phyloP scores from a whole-genome alignment of 2,888 invertebrate species.

The Syrphus vitripennis region DNA sequence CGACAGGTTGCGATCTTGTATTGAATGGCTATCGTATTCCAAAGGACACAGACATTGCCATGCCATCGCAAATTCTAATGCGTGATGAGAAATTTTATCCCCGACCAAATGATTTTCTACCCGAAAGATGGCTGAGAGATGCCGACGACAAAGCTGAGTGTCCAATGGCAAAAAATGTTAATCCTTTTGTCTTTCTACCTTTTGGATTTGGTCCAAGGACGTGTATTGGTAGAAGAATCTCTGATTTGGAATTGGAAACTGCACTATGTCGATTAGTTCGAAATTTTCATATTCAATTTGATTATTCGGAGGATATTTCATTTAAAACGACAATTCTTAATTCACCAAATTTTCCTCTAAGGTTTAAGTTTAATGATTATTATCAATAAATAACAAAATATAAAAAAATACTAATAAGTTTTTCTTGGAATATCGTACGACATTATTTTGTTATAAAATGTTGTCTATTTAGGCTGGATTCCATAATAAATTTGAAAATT shows the following conservation, averaged over 20 bases:
- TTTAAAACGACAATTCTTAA: slow-evolving; percentile 75
- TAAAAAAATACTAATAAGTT: no score
- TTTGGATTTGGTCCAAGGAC: slow-evolving; percentile 78
- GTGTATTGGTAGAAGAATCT: slow-evolving; percentile 86
- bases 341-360: slow-evolving; percentile 74
- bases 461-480: no score
- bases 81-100: slow-evolving; percentile 84
- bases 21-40: slow-evolving; percentile 84
- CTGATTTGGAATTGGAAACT: slow-evolving; percentile 85
- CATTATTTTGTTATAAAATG: no score
- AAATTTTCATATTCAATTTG: slow-evolving; percentile 76
- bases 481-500: no score
- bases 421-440: no score
- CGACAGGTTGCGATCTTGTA: slow-evolving; percentile 83
- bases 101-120: slow-evolving; percentile 80
- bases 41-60: slow-evolving; percentile 86
- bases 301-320: slow-evolving; percentile 73
- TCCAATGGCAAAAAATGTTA: slow-evolving; percentile 56
- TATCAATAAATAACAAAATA: no score
- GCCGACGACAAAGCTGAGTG: slow-evolving; percentile 19
- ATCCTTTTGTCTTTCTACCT: slow-evolving; percentile 70
- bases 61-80: slow-evolving; percentile 87
- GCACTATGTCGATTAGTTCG: slow-evolving; percentile 79
- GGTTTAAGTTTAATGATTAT: slow-evolving; percentile 74
- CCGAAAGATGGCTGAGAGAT: slow-evolving; percentile 86